A percentile compares a stretch with the other conserved stretches of the same genome.
These are phyloP conservation scores for Eupithecia subumbrata DNA, from an alignment of 2,888 invertebrate genomes.

Conservation along the genomic window DNA sequence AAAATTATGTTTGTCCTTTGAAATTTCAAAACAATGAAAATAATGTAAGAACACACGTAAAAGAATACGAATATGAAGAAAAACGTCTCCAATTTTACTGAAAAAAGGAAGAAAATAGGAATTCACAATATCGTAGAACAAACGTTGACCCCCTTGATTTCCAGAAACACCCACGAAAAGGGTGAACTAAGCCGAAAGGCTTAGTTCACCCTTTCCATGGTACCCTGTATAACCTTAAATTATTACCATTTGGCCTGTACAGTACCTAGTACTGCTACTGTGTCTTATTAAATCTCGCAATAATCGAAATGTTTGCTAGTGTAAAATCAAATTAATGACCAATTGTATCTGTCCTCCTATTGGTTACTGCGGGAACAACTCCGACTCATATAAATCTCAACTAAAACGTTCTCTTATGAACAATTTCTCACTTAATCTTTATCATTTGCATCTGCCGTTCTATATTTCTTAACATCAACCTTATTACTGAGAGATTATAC, in stretches of 20 bases:
- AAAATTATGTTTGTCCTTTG: too few relatives aligned
- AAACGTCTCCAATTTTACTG: too few relatives aligned
- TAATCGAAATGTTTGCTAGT: neutral
- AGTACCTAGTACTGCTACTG: neutral
- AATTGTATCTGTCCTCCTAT: slow-evolving; percentile 67
- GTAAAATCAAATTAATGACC: slow-evolving; percentile 63
- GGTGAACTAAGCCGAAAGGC: too few relatives aligned
- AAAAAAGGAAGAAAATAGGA: too few relatives aligned
- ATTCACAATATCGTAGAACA: too few relatives aligned
- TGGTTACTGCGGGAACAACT: slow-evolving; percentile 49
- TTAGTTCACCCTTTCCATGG: too few relatives aligned
- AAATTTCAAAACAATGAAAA: too few relatives aligned
- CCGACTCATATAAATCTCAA: slow-evolving; percentile 77
- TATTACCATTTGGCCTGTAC: neutral
- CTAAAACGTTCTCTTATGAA: slow-evolving; percentile 64
- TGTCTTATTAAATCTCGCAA: neutral
- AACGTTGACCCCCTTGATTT: too few relatives aligned
- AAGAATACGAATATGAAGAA: too few relatives aligned
- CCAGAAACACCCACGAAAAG: too few relatives aligned
- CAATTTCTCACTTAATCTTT: slow-evolving; percentile 75
- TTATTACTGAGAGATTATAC: slow-evolving; percentile 55
- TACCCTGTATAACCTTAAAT: neutral
- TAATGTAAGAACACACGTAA: too few relatives aligned
- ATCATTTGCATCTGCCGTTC: slow-evolving; percentile 52
- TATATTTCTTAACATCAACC: slow-evolving; percentile 48